Evolutionary conservation across 37 sponge, comb jelly and placozoan genomes (phyloP), one percentile per base, ranked within the genome.

Genomic region (Agelas oroides): DNA sequence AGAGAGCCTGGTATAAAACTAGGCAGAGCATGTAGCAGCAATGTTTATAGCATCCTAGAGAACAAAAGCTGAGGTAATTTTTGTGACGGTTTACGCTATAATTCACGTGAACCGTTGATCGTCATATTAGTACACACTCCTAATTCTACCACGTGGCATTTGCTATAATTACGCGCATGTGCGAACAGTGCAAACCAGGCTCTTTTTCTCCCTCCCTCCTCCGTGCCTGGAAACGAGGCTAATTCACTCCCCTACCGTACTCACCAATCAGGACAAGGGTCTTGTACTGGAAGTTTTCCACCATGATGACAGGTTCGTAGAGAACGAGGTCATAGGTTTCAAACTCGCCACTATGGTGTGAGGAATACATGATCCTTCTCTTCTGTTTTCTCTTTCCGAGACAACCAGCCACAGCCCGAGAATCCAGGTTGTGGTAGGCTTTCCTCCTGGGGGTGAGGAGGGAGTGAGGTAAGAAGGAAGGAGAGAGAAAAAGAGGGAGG

Each of bases 251-350:
- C 8, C 46, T 8, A 46, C 46, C 40, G 53, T n/a, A 73, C 76
- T 46, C 35, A 79, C 94, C 94, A 73, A 94, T 94, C 37, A 94
- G 52, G 28, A 94, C 80, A 14, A 94, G 87, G 33, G 88, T 83
- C 40, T 77, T 86, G 61, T 80, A 86, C 80, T 84, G 83, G 70
- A 89, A 94, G 67, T 94, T 88, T 46, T 90, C 87, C 52, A 85
- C 81, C 60, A 75, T 80, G 14, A 71, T 24, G 11, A 94, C 89
- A 54, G 92, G 87, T 40, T 94, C 95, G 40, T 94, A 94, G 52
- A 91, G 66, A 2, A 94, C 88, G n/a, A 94, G 58, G 69, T 91
- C 89, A 80, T 94, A 91, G n/a, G 39, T 54, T 59, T 94, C 95
- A 85, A 94, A 94, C 68, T 78, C 89, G 52, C 92, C 92, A 58